A percentile compares a stretch with the other conserved stretches of the same genome.
Conservation (phyloP, 2,113 vertebrate species). For the Cochlearius cochlearius region DNA sequence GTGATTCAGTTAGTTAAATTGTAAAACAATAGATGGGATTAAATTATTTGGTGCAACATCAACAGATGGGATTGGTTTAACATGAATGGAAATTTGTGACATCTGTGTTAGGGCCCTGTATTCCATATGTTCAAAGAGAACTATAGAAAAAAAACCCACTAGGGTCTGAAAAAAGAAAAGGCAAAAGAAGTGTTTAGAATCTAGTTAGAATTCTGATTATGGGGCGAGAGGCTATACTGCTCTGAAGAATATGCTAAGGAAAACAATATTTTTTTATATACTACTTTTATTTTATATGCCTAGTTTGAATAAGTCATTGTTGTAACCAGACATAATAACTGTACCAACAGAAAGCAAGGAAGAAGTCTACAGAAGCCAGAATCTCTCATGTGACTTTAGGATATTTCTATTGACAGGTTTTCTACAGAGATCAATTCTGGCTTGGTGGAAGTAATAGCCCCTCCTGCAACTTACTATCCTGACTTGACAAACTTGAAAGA, state of each 20-base stretch:
- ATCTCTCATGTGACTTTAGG: not conserved
- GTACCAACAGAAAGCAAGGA: not conserved
- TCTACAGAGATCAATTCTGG: slow-evolving; percentile 92
- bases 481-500: slow-evolving; percentile 92
- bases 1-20: not conserved
- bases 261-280: not conserved
- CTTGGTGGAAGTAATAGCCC: slow-evolving; percentile 94
- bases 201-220: not conserved
- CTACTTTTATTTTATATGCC: not conserved
- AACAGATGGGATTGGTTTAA: not conserved
- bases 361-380: not conserved
- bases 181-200: not conserved
- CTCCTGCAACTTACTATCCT: slow-evolving; percentile 91
- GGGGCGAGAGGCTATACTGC: not conserved
- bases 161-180: not conserved
- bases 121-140: not conserved
- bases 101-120: not conserved
- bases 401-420: slow-evolving; percentile 79
- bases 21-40: slow-evolving; percentile 1
- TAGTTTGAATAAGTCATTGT: not conserved
- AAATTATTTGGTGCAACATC: not conserved
- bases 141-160: not conserved
- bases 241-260: not conserved
- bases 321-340: not conserved
- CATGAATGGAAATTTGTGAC: not conserved